Base-by-base conservation (phyloP, 2,113 vertebrate species). In the Romanogobio albipinnatus region DNA sequence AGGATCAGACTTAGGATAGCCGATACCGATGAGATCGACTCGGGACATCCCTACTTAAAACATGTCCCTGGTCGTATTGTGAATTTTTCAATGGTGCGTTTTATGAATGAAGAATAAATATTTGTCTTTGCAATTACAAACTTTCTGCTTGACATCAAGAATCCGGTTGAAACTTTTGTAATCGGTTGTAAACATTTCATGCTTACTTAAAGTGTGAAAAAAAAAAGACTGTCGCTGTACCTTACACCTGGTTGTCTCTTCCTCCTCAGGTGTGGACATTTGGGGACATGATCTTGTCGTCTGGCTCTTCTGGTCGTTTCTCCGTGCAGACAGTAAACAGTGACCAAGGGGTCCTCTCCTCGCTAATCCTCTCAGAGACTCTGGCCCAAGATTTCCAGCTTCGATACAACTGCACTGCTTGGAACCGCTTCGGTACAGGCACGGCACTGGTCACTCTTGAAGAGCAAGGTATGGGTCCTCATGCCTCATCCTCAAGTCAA, bases 391-490 rank as follows among this genome's bases (percentile, higher is more conserved):
- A 97, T 89, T 98, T 97, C 82, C 91, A 92, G 77, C 90, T 91
- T 33, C 92, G 92, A 71, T 98, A 96, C 93, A 98, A 98, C 93
- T 98, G 97, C 91, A 98, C 95, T 1, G 96, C 97, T 1, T 95
- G 95, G 90, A 98, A 98, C 91, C 94, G 95, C 36, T 95, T 97
- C 10, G 97, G 97, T 3, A 95, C 95, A 0, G 95, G 91, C 83
- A 94, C 95, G 0, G 92, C 93, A 22, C 82, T 93, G 83, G 89
- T 97, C 91, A 95, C 87, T 0, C 92, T 98, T 87, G 93, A 92
- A 45, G 96, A 96, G 68, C 94, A 95, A 96, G 96, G 97, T 98
- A 8, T 19, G 62, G 11, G 66, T 75, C 26, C 66, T 76, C 70
- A 64, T 81, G 74, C 59, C 58, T 80, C 15, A 39, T 53, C 15